Base-by-base conservation (phyloP, 2,113 vertebrate species). In the Asarcornis scutulata region DNA sequence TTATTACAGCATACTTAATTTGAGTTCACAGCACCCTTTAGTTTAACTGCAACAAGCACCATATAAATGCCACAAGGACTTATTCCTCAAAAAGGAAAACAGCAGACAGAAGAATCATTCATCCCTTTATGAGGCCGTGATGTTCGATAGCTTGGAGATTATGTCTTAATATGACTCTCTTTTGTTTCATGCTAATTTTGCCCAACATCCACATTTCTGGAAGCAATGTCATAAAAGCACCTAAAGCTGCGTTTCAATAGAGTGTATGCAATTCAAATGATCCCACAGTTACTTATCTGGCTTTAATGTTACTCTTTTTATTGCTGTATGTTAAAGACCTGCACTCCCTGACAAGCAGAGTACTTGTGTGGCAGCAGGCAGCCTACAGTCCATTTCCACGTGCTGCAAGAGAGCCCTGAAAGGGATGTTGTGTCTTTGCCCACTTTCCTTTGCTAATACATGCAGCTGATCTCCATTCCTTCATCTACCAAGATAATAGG, bases 91-190 rank as follows among this genome's bases (percentile, higher is more conserved):
- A 79, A 79, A 48, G 8, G 7, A 68, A 87, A 79, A 38, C 2
- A 6, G 31, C 2, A 31, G 32, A 44, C 52, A 77, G 55, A 81
- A 44, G 2, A 64, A 62, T 10, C 1, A 0, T 66, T 59, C 11
- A 40, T 52, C 72, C 46, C 34, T 77, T 82, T 25, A 42, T 15
- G 10, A 89, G 9, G 53, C 32, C 8, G 79, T 46, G 63, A 27
- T 1, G 0, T 42, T 71, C 1, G 0, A 3, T 50, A 87, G 75
- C 42, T 52, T 52, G 9, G 15, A 68, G 12, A 8, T 31, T 66
- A 83, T 0, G 2, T 40, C 91, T 79, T 56, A 66, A 85, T 88
- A 85, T 23, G 0, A 62, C 5, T 26, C 34, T 15, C 3, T 32
- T 53, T 72, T 48, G 8, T 31, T 83, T 82, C 32, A 72, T 25